Conservation (phyloP, 2,797 vertebrate species). For the Acanthis flammea region DNA sequence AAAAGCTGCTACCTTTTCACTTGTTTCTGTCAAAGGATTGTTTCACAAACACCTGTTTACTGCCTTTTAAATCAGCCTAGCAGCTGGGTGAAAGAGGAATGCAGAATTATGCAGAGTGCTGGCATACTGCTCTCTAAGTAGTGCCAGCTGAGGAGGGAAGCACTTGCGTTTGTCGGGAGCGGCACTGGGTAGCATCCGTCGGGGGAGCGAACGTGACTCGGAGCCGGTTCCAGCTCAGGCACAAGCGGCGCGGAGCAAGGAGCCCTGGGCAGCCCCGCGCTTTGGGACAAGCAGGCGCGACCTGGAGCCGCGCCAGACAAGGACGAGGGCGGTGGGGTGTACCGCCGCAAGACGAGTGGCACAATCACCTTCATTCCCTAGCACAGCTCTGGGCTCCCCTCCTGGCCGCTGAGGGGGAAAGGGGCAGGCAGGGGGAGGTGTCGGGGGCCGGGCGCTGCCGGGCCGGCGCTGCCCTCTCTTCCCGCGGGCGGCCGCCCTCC, state of each 20-base stretch:
- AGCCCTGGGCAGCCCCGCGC: accelerated
- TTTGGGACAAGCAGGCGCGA: not conserved
- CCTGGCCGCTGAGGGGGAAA: not conserved
- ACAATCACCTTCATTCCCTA: accelerated
- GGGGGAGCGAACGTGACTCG: accelerated
- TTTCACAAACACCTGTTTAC: not conserved
- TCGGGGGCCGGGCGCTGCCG: not conserved
- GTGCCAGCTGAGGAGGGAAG: accelerated
- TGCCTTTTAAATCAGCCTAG: not conserved
- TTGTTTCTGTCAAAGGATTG: not conserved
- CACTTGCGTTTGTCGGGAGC: accelerated
- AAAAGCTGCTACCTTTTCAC: not conserved
- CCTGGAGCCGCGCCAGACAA: accelerated
- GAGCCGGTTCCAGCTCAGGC: too few species aligned
- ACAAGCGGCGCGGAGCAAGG: accelerated
- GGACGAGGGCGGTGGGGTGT: accelerated
- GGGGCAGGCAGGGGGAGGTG: not conserved
- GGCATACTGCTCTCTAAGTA: accelerated
- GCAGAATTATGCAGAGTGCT: accelerated
- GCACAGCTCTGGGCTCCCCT: accelerated
- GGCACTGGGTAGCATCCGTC: accelerated
- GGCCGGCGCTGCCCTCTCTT: not conserved
- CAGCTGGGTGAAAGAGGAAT: not conserved
- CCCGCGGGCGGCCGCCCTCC: too few species aligned
- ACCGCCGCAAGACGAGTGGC: accelerated